These are phyloP conservation scores for Doris montereyensis DNA, from an alignment of 2,888 invertebrate species.

Conservation along the genomic window DNA sequence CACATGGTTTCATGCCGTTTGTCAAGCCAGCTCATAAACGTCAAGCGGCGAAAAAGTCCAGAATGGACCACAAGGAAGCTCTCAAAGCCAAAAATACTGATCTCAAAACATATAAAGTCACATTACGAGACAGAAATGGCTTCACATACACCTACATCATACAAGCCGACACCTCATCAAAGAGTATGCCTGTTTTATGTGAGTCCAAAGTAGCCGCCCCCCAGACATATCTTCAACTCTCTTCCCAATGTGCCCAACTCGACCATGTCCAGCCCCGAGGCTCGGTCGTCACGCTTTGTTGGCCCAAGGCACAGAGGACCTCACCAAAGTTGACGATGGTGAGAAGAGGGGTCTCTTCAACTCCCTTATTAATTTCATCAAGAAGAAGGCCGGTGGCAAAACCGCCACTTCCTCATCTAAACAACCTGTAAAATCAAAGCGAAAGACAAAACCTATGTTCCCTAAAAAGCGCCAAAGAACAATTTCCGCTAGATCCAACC, in stretches of 20 bases:
- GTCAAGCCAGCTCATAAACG: constrained; percentile 58
- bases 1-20: constrained; percentile 67
- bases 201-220: constrained; percentile 50
- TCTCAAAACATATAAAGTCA: constrained; percentile 64
- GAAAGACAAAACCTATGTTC: constrained; percentile 57
- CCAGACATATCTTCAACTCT: constrained; percentile 30
- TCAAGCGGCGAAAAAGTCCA: constrained; percentile 51
- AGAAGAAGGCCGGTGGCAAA: constrained; percentile 49
- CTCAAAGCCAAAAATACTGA: constrained; percentile 39
- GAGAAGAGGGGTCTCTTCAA: constrained; percentile 64
- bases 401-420: constrained; percentile 24
- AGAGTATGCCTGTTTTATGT: constrained; percentile 60
- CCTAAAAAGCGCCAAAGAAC: constrained; percentile 66
- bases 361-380: constrained; percentile 58
- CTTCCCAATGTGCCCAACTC: constrained; percentile 43
- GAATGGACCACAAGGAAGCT: constrained; percentile 51
- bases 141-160: constrained; percentile 65
- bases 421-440: constrained; percentile 56
- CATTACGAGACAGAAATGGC: constrained; percentile 62
- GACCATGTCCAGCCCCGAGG: constrained; percentile 35
- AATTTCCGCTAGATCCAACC: constrained; percentile 65
- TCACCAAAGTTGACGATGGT: constrained; percentile 48
- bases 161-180: constrained; percentile 62
- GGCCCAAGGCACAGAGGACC: constrained; percentile 44
- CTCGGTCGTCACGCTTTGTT: constrained; percentile 39